A percentile compares a stretch with the other conserved stretches of the same genome.
These are phyloP conservation scores for Urocyon cinereoargenteus DNA, from an alignment of 2,797 vertebrate genomes.

Conservation along the genomic window DNA sequence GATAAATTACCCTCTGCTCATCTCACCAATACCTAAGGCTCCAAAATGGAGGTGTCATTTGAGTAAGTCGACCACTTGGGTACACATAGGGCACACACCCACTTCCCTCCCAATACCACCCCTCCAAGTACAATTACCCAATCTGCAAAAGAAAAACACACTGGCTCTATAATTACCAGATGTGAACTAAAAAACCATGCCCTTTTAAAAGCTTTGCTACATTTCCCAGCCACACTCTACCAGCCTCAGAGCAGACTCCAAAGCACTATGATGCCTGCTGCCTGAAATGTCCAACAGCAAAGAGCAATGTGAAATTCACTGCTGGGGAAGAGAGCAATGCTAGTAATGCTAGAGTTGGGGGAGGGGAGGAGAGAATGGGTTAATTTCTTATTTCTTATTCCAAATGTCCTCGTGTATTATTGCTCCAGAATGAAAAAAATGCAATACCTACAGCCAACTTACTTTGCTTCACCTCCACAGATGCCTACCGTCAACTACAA, in stretches of 20 bases:
- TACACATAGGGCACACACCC: conserved; percentile 60
- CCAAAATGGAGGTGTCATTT: neutral
- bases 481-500: neutral
- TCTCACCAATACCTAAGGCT: conserved; percentile 77
- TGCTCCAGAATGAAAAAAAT: conserved; percentile 24
- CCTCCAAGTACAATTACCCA: conserved; percentile 66
- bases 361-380: neutral
- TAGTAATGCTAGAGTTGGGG: neutral
- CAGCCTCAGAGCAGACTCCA: conserved; percentile 51
- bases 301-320: neutral
- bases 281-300: neutral
- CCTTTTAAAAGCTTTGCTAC: conserved; percentile 67
- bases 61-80: conserved; percentile 47
- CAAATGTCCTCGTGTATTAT: neutral
- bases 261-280: neutral
- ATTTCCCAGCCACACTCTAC: conserved; percentile 47
- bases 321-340: neutral
- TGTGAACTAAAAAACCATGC: conserved; percentile 61
- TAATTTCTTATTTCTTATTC: conserved; percentile 11
- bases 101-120: conserved; percentile 53
- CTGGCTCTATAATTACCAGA: conserved; percentile 78
- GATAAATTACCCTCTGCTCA: conserved; percentile 81
- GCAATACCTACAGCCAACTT: neutral
- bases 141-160: conserved; percentile 63
- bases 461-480: neutral